Conservation (phyloP, 2,113 vertebrate species). For the Cyprinodon brontotheroides region DNA sequence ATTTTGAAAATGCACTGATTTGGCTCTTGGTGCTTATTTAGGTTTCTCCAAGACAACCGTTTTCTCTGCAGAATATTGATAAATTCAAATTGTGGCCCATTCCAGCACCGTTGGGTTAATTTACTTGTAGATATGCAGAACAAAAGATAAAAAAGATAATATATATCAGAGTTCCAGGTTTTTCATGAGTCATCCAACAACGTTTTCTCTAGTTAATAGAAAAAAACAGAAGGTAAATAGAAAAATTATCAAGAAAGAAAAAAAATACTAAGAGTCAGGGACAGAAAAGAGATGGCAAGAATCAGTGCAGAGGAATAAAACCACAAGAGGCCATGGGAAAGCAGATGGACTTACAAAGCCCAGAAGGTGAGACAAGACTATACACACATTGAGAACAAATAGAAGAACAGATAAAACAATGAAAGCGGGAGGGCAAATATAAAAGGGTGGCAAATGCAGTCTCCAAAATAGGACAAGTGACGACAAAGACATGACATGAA, state of each 20-base stretch:
- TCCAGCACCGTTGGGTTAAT: conserved; percentile 8
- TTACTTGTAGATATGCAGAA: conserved; percentile 3
- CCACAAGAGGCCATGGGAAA: not conserved
- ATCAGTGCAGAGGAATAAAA: not conserved
- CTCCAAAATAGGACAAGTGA: not conserved
- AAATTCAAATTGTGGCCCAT: not conserved
- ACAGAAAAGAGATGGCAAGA: not conserved
- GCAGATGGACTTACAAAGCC: conserved; percentile 4
- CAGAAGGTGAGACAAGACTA: conserved; percentile 4
- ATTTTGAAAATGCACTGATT: no score
- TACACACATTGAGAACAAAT: not conserved
- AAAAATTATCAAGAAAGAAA: not conserved
- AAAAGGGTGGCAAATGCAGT: not conserved
- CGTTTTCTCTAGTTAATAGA: not conserved
- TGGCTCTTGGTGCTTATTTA: no score
- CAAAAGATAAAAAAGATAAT: conserved; percentile 1
- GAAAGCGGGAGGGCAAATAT: not conserved
- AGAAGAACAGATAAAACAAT: not conserved
- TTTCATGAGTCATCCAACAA: not conserved
- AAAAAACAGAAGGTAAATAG: not conserved
- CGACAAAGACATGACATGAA: not conserved
- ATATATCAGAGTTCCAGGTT: not conserved
- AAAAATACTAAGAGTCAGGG: not conserved
- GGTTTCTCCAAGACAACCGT: no score
- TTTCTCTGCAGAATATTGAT: no score